Evolutionary conservation across 2,888 invertebrate species (phyloP), one percentile per base, ranked within the genome.

Genomic region (Odiellus spinosus): DNA sequence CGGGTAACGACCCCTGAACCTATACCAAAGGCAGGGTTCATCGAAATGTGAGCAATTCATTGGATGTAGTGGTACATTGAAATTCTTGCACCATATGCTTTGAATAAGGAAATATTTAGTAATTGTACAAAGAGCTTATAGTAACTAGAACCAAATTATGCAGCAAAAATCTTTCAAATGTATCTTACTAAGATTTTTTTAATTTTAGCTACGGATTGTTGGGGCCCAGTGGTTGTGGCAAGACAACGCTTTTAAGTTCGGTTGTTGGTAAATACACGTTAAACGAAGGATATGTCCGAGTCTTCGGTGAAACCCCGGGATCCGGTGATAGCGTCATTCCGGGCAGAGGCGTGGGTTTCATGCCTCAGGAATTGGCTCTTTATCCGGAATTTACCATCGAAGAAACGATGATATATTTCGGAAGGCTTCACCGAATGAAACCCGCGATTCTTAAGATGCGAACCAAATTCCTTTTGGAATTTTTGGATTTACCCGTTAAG

Each of bases 171-270:
- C n/a, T n/a, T n/a, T n/a, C n/a, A n/a, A n/a, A n/a, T n/a, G n/a
- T n/a, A n/a, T n/a, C n/a, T n/a, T n/a, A n/a, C n/a, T n/a, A n/a
- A n/a, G n/a, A n/a, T 26, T 26, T 26, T 26, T 6, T 26, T 8
- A 4, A 8, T 26, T 26, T 26, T 26, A 93, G 91, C 68, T 93
- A 93, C 66, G 91, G 91, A 49, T 74, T 93, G 10, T 72, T 93
- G 20, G 93, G 93, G 19, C 90, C 93, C 6, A 90, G 90, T 51
- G 93, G 93, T 32, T 93, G 93, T 65, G 90, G 90, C n/a, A 93
- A 93, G 57, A 93, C 93, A 2, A 93, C 93, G 0, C 71, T 93
- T 12, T 74, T 93, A 3, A 83, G 87, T 42, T 88, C 88, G 67
- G 83, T 91, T 60, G 86, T 93, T 19, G 91, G 93, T 3, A 73